Evolutionary conservation across 2,888 invertebrate genomes (phyloP), one percentile per base, ranked within the genome.

Genomic region (Apantesis nais): DNA sequence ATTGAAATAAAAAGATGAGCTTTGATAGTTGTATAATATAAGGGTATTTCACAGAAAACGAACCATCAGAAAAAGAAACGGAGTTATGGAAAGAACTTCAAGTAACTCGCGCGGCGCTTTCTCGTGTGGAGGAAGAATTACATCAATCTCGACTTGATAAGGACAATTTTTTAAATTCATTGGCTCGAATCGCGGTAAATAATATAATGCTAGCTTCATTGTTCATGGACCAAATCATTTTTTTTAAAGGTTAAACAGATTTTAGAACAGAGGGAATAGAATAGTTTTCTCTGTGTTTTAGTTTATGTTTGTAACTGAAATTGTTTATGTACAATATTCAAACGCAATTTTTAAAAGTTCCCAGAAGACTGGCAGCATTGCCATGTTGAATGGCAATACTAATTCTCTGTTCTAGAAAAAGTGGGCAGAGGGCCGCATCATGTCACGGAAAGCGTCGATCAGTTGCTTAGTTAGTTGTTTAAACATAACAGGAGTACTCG

Each of bases 51-150:
- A 44, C 74, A 94, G 94, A 94, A 83, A 86, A 66, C 52, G 92
- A 93, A 72, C 94, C 94, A 11, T 83, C 92, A 1, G 92, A 94
- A 58, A 91, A 92, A 76, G 96, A 96, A 84, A 91, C 94, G 0
- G 93, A 93, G 64, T 85, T 96, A 73, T 96, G 93, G 92, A 93
- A 92, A 80, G 95, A 96, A 71, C 86, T 96, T 22, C 92, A 95
- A 83, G 86, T 83, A 25, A 88, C 92, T 0, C 86, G 90, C 62
- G 80, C 83, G 9, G 87, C 90, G 0, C 78, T 95, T 39, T 83
- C 87, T 1, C 87, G 87, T 11, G 89, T 92, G 2, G 94, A 93
- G 74, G 92, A 95, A 70, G 92, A 93, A 68, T 80, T 95, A 8
- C 83, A 87, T 1, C 90, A 91, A 73, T 87, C 95, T 74, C 88